Evolutionary conservation across 1,140 invertebrate genomes (phyloP).

Genomic region (Plectrocnemia conspersa): DNA sequence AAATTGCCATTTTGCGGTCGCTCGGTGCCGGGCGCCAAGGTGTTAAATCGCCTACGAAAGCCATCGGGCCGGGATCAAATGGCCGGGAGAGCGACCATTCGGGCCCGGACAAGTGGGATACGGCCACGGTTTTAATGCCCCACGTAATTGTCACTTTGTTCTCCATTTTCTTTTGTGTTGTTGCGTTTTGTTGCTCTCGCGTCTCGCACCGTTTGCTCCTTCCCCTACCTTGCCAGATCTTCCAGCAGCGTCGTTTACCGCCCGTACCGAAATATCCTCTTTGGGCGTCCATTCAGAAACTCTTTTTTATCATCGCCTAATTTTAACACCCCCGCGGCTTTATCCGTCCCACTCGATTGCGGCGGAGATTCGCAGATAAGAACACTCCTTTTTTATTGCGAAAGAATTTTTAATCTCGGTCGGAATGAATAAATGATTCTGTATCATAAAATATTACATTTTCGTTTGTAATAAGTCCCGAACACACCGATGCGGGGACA

Average conservation of each 20-base stretch:
- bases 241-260: not conserved
- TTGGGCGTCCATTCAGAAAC: conserved; percentile 5
- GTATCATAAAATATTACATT: no score
- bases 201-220: conserved; percentile 7
- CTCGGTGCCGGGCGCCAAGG: not conserved
- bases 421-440: no score
- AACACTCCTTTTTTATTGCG: no score
- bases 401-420: no score
- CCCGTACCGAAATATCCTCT: conserved; percentile 11
- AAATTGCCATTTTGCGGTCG: no score
- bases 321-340: not conserved
- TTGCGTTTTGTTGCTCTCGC: no score
- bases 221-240: not conserved
- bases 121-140: conserved; percentile 21
- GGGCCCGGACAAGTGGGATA: not conserved
- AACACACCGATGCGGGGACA: no score
- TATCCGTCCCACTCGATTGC: no score
- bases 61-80: conserved; percentile 14
- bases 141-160: conserved; percentile 30
- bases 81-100: conserved; percentile 1
- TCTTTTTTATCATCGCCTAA: conserved; percentile 14
- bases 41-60: conserved; percentile 12
- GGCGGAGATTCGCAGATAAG: no score
- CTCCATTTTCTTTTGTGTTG: conserved; percentile 25
- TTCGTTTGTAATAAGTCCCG: no score